Evolutionary conservation across 2,888 invertebrate genomes (phyloP).

Genomic region (Perizoma affinitatum): DNA sequence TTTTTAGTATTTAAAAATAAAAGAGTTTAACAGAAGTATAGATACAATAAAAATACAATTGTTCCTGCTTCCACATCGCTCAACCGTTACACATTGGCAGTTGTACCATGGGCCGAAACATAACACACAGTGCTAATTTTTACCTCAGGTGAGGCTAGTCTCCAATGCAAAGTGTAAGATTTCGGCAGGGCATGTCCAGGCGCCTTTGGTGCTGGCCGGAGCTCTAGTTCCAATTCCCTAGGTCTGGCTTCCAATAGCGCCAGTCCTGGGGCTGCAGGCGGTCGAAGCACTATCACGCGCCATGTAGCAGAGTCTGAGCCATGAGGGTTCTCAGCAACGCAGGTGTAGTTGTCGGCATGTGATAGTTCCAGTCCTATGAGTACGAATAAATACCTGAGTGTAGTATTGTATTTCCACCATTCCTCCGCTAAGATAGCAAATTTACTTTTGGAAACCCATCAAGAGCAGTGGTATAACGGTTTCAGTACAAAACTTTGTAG

Average conservation of each 20-base stretch:
- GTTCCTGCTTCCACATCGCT: too few species aligned
- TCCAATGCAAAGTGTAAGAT: conserved; percentile 88
- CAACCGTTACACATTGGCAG: too few species aligned
- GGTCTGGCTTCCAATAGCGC: conserved; percentile 80
- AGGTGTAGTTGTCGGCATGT: conserved; percentile 91
- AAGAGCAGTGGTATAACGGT: too few species aligned
- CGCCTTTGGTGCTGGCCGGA: conserved; percentile 63
- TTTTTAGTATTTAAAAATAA: too few species aligned
- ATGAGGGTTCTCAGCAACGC: conserved; percentile 91
- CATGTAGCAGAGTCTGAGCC: conserved; percentile 93
- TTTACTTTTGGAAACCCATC: too few species aligned
- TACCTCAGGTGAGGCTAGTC: conserved; percentile 89
- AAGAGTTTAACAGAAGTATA: too few species aligned
- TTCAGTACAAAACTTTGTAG: too few species aligned
- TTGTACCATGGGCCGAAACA: too few species aligned
- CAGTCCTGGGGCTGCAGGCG: conserved; percentile 88
- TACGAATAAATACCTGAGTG: neutral
- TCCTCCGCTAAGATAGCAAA: too few species aligned
- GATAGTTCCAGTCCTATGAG: conserved; percentile 86
- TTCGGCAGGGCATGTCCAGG: conserved; percentile 75
- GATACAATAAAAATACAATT: too few species aligned
- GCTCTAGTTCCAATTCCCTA: conserved; percentile 71
- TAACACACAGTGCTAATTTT: conserved; percentile 29
- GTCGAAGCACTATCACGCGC: conserved; percentile 89
- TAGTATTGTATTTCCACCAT: too few species aligned